Conservation (phyloP, 2,797 vertebrate species). For the Tragelaphus eurycerus region DNA sequence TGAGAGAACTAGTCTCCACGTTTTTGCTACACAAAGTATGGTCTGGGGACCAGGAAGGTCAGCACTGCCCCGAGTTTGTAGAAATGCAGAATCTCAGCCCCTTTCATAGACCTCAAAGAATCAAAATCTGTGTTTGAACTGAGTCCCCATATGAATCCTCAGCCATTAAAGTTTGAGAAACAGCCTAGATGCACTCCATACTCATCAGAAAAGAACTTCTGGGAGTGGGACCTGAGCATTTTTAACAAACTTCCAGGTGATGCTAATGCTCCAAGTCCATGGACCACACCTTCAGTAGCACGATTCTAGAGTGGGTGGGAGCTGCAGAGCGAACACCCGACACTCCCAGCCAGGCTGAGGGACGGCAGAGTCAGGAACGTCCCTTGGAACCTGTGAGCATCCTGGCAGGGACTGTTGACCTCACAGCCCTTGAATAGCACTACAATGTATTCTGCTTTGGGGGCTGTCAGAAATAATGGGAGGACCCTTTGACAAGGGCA, state of each 20-base stretch:
- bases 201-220: neutral
- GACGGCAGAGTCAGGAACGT: neutral
- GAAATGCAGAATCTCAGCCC: neutral
- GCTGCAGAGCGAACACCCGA: fast-evolving
- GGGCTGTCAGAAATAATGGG: neutral
- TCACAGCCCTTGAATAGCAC: neutral
- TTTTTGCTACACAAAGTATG: neutral
- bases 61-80: neutral
- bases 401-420: too few species aligned
- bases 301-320: neutral
- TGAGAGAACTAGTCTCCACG: neutral
- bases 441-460: too few species aligned
- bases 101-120: neutral
- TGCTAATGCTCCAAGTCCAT: neutral
- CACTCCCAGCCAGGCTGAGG: neutral
- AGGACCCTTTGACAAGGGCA: neutral
- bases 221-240: neutral
- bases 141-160: neutral
- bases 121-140: neutral
- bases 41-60: neutral
- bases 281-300: neutral
- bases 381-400: neutral
- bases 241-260: neutral
- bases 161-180: neutral
- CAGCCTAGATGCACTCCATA: neutral